Evolutionary conservation across 1,140 invertebrate species (phyloP).

Genomic region (Pseudachorutes palmiensis): DNA sequence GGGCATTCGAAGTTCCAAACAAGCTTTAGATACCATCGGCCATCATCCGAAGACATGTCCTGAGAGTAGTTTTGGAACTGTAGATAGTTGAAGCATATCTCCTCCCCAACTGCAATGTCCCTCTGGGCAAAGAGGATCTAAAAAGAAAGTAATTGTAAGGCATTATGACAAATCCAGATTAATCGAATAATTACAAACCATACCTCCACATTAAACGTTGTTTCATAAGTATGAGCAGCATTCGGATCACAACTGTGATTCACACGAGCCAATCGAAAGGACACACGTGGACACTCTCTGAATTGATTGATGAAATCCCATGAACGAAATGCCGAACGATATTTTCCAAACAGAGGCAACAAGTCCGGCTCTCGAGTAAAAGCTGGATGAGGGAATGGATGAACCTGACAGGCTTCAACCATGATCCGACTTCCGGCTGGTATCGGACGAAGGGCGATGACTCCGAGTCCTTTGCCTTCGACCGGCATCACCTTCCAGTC

Average conservation of each 20-base stretch:
- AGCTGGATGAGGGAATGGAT: neutral
- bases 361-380: neutral
- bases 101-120: slow-evolving; percentile 5
- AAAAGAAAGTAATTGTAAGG: neutral
- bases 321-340: no score
- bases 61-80: neutral
- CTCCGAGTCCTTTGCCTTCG: slow-evolving; percentile 11
- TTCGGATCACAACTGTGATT: slow-evolving; percentile 4
- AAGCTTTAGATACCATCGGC: no score
- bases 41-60: neutral
- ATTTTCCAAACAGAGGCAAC: no score
- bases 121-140: neutral
- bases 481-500: slow-evolving; percentile 13
- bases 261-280: neutral
- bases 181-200: no score
- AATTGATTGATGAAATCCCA: neutral
- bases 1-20: neutral
- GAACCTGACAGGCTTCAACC: neutral
- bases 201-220: neutral
- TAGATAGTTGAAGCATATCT: neutral
- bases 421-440: slow-evolving; percentile 8
- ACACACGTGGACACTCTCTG: neutral
- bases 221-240: neutral
- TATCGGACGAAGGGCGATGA: slow-evolving; percentile 8
- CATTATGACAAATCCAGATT: neutral